These are phyloP conservation scores for Drosophila sp. DNA, from an alignment of 1,140 invertebrate genomes.

Conservation along the genomic window DNA sequence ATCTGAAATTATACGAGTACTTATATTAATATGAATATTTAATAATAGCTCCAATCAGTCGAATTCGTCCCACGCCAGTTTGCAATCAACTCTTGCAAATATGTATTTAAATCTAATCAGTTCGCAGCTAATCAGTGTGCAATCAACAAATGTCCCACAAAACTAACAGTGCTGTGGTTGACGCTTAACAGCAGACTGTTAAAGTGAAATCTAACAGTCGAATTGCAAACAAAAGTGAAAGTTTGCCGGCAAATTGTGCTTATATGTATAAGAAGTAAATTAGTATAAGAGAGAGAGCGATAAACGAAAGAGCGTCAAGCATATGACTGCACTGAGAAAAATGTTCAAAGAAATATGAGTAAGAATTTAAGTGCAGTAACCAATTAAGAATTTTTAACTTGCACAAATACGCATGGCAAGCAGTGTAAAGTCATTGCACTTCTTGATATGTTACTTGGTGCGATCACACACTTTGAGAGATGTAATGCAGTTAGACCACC, in stretches of 20 bases:
- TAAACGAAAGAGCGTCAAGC: conserved; percentile 1
- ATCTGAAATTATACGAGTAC: neutral
- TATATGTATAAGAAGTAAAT: conserved; percentile 19
- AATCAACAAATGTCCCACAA: conserved; percentile 50
- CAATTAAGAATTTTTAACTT: neutral
- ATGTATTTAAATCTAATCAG: conserved; percentile 34
- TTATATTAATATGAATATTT: conserved; percentile 1
- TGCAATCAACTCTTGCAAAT: conserved; percentile 8
- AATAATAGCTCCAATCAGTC: conserved; percentile 4
- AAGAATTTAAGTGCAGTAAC: neutral
- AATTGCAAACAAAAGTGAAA: conserved; percentile 34
- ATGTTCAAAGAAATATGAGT: neutral
- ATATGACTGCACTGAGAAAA: conserved; percentile 17
- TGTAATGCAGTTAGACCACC: neutral
- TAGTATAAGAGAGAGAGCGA: conserved; percentile 30
- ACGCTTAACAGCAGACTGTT: conserved; percentile 25
- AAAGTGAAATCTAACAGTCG: conserved; percentile 14
- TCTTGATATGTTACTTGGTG: neutral
- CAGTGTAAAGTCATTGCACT: neutral
- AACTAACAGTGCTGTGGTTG: conserved; percentile 13
- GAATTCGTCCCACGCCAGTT: conserved; percentile 16
- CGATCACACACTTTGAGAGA: neutral
- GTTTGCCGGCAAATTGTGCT: conserved; percentile 37
- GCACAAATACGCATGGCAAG: neutral
- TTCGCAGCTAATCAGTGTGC: conserved; percentile 21